phyloP scores from a whole-genome alignment of 1,140 invertebrate species.

The Rhynchophorus ferrugineus region DNA sequence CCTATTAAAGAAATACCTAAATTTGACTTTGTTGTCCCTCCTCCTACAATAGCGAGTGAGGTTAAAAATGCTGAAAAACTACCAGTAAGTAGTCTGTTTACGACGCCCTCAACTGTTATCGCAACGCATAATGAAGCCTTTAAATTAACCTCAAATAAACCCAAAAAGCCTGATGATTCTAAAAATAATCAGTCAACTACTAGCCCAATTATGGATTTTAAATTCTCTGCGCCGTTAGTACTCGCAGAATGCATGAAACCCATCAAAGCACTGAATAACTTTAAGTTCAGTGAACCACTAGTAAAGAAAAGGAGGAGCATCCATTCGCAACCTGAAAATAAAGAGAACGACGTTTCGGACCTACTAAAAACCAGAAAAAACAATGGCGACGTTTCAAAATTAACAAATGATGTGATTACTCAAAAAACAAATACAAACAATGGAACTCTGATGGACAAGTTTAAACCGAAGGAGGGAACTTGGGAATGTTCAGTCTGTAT shows the following conservation, averaged over 20 bases:
- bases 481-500: conserved; percentile 53
- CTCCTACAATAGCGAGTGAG: background rate
- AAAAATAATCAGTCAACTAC: background rate
- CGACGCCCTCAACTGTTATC: background rate
- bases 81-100: background rate
- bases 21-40: conserved; percentile 47
- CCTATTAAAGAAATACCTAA: conserved; percentile 55
- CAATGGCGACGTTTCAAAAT: conserved; percentile 19
- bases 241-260: conserved; percentile 33
- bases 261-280: conserved; percentile 44
- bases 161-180: background rate
- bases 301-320: conserved; percentile 19
- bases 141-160: background rate
- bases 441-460: conserved; percentile 32
- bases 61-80: background rate
- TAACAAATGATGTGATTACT: background rate
- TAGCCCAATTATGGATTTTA: conserved; percentile 18
- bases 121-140: no score
- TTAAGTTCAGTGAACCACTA: conserved; percentile 49
- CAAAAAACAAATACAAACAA: background rate
- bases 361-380: conserved; percentile 53
- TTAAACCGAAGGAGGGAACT: conserved; percentile 29
- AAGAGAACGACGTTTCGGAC: conserved; percentile 49
- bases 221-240: conserved; percentile 35
- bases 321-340: conserved; percentile 14